Base-by-base conservation (phyloP, 2,797 vertebrate species). In the Rhinoraja longicauda region DNA sequence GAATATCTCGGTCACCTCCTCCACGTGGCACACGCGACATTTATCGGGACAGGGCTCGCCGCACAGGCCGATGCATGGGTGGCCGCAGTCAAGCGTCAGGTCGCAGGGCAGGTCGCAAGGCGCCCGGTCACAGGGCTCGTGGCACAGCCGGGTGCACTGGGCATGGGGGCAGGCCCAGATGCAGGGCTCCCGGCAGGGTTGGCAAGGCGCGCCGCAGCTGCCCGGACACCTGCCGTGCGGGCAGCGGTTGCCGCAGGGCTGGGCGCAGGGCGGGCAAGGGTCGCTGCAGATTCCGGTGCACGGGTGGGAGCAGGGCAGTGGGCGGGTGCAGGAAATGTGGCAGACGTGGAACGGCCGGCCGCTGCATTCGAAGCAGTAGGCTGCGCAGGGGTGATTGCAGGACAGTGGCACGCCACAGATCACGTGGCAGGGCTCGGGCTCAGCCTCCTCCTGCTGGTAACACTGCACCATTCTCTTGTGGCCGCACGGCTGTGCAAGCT, bases 1-100 rank as follows among this genome's bases (percentile, higher is more conserved):
- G 86, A 94, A 93, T 72, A 93, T 78, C 93, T 94, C 94, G 0
- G 86, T 67, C 26, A 95, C 93, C 12, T 94, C 94, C 7, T 93
- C 94, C 0, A 93, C 93, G 90, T 94, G 10, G 93, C 94, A 94
- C 17, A 88, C 15, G 29, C 93, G 93, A 93, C 94, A 95, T 88
- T 94, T 95, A 9, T 64, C 86, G 4, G 94, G 94, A 92, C 94
- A 95, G 1, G 93, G 94, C 75, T 94, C 94, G 2, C 94, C 94
- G n/a, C 94, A 94, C 88, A 94, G 90, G 15, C 94, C 94, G 21
- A 95, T 94, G 93, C 94, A 95, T 3, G 17, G 39, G 88, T 95
- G 94, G 0, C 70, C 57, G 84, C 94, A 95, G 57, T 84, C 76
- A 9, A 94, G 93, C 36, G 2, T 73, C 53, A 93, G 90, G 4